Conservation (phyloP, 2,113 vertebrate genomes). For the Pelobates fuscus region DNA sequence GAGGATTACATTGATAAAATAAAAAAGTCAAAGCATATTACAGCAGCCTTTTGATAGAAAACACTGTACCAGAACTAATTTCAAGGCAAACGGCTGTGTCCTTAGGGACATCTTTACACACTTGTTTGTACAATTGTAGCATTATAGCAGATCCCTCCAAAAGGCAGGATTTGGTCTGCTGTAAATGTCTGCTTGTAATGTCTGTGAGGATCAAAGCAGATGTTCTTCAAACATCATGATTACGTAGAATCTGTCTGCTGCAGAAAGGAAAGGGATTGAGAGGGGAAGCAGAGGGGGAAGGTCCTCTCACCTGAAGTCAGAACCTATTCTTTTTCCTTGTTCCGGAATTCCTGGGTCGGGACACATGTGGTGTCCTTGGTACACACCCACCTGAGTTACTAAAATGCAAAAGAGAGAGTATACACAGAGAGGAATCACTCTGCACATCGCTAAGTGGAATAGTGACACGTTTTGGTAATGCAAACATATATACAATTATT, state of each 20-base stretch:
- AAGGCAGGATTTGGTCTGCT: not conserved
- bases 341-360: conserved; percentile 97
- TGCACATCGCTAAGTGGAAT: conserved; percentile 44
- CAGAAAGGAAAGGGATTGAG: not conserved
- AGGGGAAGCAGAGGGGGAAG: conserved; percentile 10
- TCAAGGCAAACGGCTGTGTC: not conserved
- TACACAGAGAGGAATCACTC: conserved; percentile 71
- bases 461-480: conserved; percentile 54
- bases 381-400: conserved; percentile 99
- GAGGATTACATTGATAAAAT: no score
- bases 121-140: not conserved
- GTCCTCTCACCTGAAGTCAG: conserved; percentile 89
- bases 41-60: not conserved
- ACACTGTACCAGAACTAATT: not conserved
- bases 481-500: conserved; percentile 55
- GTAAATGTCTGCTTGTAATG: not conserved
- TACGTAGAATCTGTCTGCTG: not conserved
- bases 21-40: not conserved
- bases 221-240: not conserved
- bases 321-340: conserved; percentile 96
- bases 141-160: not conserved
- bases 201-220: not conserved
- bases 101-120: not conserved
- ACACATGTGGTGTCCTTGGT: conserved; percentile 98
- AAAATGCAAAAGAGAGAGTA: conserved; percentile 74